A percentile compares a stretch with the other conserved stretches of the same genome.
Conservation (phyloP, 37 sponge, comb jelly and placozoan genomes). For the Chondrilla cf. caribensis region DNA sequence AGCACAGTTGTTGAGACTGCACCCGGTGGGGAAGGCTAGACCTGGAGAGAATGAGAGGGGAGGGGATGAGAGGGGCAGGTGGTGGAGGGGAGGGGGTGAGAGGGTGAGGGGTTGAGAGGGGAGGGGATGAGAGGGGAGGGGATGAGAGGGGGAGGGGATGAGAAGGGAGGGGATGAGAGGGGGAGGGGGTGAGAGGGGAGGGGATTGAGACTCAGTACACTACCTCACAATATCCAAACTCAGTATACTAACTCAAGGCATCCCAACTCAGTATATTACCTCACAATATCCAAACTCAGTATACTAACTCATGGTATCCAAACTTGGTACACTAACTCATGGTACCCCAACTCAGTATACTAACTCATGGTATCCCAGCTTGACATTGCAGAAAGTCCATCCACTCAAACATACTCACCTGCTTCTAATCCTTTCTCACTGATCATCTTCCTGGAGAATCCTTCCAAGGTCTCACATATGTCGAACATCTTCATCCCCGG, state of each 20-base stretch:
- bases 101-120: not conserved
- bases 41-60: conserved; percentile 39
- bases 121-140: too few species aligned
- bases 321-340: not conserved
- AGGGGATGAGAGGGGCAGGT: not conserved
- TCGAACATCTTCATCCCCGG: conserved; percentile 95
- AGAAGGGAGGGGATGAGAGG: too few species aligned
- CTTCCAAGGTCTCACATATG: conserved; percentile 89
- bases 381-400: not conserved
- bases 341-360: not conserved
- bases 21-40: conserved; percentile 97
- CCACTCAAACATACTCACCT: conserved; percentile 22
- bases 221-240: too few species aligned
- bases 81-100: not conserved
- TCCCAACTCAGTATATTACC: not conserved
- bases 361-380: not conserved
- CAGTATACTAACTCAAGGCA: too few species aligned
- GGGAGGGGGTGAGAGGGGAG: too few species aligned
- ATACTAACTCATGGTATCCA: not conserved
- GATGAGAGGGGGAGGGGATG: too few species aligned
- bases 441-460: conserved; percentile 75
- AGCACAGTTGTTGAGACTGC: conserved; percentile 96
- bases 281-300: not conserved
- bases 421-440: conserved; percentile 84
- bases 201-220: too few species aligned